Evolutionary conservation across 2,888 invertebrate genomes (phyloP), one percentile per base, ranked within the genome.

Genomic region (Napeogenes inachia): DNA sequence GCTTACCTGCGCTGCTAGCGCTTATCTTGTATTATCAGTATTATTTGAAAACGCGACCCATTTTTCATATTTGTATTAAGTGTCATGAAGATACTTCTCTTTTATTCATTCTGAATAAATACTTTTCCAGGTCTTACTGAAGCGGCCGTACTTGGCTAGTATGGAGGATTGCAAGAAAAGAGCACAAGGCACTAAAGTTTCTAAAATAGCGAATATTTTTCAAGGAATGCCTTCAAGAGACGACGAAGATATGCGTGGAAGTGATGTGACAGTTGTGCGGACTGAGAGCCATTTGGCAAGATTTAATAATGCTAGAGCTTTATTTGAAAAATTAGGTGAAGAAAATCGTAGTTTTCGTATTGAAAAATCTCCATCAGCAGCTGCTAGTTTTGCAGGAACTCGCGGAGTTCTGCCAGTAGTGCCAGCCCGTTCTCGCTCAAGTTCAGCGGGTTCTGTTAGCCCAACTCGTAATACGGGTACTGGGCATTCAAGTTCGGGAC

Each of bases 151-250:
- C 79, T 85, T 81, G 87, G 78, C 90, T 91, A 92, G 92, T 78
- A 92, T 94, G 92, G 93, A 94, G 88, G 94, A 94, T 81, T 92
- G 94, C 73, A 93, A 92, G 83, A 93, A 92, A 76, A 88, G 92
- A 73, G 79, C 91, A 73, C 92, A 92, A 81, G 95, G 96, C 85
- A 93, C 94, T 74, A 97, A 97, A 92, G 97, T 97, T 77, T 96
- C 96, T 69, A 96, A 97, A 91, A 97, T 97, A 72, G 97, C 97
- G 65, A 96, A 96, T 85, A 95, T 96, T 81, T 97, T 97, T 86
- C 96, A 97, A 91, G 94, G 93, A 71, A 94, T 93, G 91, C 92
- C 93, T 71, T 93, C 91, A 58, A 87, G 84, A 70, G 92, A 85
- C 82, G 92, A 85, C 77, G 90, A 84, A 78, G 90, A 91, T 70